Percentiles rank a stretch among this genome's conserved stretches.
phyloP scores from a whole-genome alignment of 64 coral and sea anemone genomes.

The Platygyra sinensis region DNA sequence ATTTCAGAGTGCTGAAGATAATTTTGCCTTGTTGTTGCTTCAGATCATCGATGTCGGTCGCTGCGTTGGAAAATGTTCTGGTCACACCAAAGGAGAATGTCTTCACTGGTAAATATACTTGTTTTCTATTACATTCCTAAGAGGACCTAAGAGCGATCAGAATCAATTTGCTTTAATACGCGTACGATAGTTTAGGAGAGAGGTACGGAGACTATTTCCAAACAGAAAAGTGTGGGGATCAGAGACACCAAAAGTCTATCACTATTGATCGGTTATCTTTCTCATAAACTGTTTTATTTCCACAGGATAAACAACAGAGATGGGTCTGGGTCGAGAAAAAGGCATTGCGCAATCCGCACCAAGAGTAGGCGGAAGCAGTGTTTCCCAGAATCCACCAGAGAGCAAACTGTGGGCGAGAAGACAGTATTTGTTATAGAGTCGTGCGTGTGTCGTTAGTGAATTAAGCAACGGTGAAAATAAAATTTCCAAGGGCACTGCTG shows the following conservation, averaged over 20 bases:
- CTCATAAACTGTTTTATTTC: not conserved
- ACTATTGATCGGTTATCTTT: not conserved
- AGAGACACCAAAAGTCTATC: not conserved
- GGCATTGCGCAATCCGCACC: not conserved
- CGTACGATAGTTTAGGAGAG: too few relatives aligned
- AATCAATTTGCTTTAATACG: too few relatives aligned
- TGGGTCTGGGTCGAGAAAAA: not conserved
- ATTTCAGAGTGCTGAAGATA: not conserved
- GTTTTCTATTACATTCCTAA: too few relatives aligned
- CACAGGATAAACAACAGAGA: conserved; percentile 10
- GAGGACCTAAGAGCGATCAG: too few relatives aligned
- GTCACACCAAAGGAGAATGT: conserved; percentile 13
- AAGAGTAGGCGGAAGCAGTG: conserved; percentile 5
- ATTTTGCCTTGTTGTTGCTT: not conserved
- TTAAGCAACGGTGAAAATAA: not conserved
- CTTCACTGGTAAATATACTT: not conserved
- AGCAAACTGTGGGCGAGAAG: not conserved
- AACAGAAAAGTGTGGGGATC: not conserved
- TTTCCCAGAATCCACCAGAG: conserved; percentile 3
- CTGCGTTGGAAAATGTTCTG: not conserved
- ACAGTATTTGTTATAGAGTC: not conserved
- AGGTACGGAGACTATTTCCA: too few relatives aligned
- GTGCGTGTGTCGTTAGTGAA: not conserved
- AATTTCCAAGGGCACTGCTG: not conserved
- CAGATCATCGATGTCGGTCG: conserved; percentile 15